Percentiles rank a stretch among this genome's conserved stretches.
Conservation (phyloP, 1,140 invertebrate species). For the Araneus ventricosus region DNA sequence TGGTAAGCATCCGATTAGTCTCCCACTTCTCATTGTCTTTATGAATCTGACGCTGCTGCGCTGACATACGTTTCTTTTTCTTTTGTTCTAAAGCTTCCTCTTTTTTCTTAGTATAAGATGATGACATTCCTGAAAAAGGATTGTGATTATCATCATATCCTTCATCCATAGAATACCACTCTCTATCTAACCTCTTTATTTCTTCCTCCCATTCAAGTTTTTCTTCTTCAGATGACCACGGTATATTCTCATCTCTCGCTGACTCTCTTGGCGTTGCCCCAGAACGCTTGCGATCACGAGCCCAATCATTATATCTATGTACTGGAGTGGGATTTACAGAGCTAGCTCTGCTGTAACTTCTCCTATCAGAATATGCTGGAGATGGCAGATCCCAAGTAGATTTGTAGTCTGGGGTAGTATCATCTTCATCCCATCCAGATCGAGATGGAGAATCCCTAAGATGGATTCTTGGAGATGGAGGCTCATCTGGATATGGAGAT, state of each 20-base stretch:
- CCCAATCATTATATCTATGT: constrained; percentile 87
- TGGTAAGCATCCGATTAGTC: constrained; percentile 97
- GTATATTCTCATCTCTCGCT: constrained; percentile 65
- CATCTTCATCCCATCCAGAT: constrained; percentile 70
- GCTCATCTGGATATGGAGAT: constrained; percentile 61
- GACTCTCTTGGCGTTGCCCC: constrained; percentile 79
- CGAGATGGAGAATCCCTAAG: constrained; percentile 71
- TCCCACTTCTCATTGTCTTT: constrained; percentile 99
- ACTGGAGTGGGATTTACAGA: constrained; percentile 84
- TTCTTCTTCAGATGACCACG: constrained; percentile 66
- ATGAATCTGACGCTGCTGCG: constrained; percentile 95
- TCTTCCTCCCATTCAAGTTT: constrained; percentile 83
- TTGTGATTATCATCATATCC: constrained; percentile 96
- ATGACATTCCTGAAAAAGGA: constrained; percentile 93
- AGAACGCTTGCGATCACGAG: constrained; percentile 84
- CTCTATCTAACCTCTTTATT: constrained; percentile 93
- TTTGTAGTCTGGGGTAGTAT: constrained; percentile 39
- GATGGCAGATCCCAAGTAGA: constrained; percentile 97
- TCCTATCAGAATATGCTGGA: constrained; percentile 82
- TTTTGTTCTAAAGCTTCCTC: constrained; percentile 95
- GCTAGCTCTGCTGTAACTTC: constrained; percentile 75
- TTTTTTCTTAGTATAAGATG: constrained; percentile 94
- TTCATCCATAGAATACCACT: constrained; percentile 98
- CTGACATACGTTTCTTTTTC: constrained; percentile 93
- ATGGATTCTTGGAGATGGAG: constrained; percentile 66